Conservation (phyloP, 1,140 invertebrate genomes). For the Mamestra configurata region DNA sequence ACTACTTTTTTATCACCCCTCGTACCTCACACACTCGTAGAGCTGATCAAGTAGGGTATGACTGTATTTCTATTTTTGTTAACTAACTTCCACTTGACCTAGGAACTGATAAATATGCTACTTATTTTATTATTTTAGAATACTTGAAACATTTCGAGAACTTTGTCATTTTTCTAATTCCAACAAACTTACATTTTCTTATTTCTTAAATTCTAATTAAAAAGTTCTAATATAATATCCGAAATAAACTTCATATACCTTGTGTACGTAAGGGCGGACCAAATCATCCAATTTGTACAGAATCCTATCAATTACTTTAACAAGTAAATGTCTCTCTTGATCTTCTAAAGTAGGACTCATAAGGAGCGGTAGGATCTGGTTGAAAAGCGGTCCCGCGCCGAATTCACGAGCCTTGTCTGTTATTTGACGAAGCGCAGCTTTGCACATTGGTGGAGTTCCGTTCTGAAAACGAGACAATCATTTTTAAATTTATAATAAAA, state of each 20-base stretch:
- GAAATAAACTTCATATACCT: constrained; percentile 89
- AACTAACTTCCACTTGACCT: too few species aligned
- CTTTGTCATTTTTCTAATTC: too few species aligned
- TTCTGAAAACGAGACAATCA: constrained; percentile 88
- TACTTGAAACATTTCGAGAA: too few species aligned
- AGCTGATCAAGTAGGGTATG: too few species aligned
- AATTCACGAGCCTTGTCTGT: constrained; percentile 99
- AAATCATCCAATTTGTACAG: constrained; percentile 99
- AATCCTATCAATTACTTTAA: constrained; percentile 99
- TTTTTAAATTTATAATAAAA: constrained; percentile 16
- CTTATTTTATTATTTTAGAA: too few species aligned
- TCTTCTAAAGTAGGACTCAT: constrained; percentile 99
- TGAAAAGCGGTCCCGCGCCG: constrained; percentile 99
- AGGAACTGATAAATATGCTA: too few species aligned
- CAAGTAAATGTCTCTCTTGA: constrained; percentile 99
- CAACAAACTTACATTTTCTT: too few species aligned
- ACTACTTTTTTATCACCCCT: too few species aligned
- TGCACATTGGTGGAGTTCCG: constrained; percentile 99
- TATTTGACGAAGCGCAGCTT: constrained; percentile 98
- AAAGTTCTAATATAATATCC: neutral
- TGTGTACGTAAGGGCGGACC: constrained; percentile 99
- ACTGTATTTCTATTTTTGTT: too few species aligned
- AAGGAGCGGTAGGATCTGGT: constrained; percentile 99
- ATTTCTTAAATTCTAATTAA: too few species aligned
- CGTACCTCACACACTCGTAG: too few species aligned